A percentile compares a stretch with the other conserved stretches of the same genome.
These are phyloP conservation scores for Asarcornis scutulata DNA, from an alignment of 2,113 vertebrate species.

Conservation along the genomic window DNA sequence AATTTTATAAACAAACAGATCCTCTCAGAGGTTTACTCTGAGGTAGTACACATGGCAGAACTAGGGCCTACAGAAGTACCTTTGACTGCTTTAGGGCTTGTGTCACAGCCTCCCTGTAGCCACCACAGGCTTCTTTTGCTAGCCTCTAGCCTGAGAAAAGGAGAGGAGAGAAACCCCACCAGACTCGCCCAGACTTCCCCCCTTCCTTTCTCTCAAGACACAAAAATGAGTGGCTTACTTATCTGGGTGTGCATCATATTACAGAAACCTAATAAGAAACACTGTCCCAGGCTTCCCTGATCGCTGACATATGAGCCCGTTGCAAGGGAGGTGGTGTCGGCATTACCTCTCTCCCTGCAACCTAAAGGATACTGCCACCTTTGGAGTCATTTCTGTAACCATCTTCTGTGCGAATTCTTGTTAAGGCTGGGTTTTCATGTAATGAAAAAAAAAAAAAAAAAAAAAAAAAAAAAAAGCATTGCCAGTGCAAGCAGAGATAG, in stretches of 20 bases:
- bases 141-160: not conserved
- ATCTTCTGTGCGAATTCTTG: not conserved
- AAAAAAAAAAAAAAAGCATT: not conserved
- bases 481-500: not conserved
- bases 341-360: not conserved
- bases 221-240: not conserved
- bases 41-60: not conserved
- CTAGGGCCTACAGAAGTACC: not conserved
- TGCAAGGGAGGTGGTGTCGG: constrained; percentile 37
- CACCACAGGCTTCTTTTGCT: not conserved
- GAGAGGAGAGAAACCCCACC: not conserved
- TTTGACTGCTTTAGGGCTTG: not conserved
- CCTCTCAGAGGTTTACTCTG: not conserved
- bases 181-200: not conserved
- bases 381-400: constrained; percentile 15
- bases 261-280: constrained; percentile 67
- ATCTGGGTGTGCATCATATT: constrained; percentile 43
- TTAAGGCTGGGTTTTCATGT: not conserved
- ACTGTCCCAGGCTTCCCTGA: constrained; percentile 47
- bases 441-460: not conserved
- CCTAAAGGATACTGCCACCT: constrained; percentile 42
- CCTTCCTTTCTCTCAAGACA: not conserved
- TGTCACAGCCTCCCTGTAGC: not conserved
- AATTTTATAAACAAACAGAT: not conserved
- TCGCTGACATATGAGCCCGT: not conserved